phyloP scores from a whole-genome alignment of 35 echinoderm and acorn worm species.

The Apostichopus californicus region DNA sequence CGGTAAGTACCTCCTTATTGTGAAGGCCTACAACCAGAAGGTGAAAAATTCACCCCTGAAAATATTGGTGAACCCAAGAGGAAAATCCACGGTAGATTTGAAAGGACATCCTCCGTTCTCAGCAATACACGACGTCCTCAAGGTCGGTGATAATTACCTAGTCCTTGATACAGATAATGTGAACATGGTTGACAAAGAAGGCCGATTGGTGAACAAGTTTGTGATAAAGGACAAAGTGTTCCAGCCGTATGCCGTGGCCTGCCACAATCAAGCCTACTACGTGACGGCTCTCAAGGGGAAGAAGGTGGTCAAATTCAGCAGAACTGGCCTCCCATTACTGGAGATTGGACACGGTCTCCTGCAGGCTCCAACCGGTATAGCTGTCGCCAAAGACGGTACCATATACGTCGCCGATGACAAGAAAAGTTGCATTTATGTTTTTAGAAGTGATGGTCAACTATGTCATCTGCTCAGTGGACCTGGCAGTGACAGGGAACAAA shows the following conservation, averaged over 20 bases:
- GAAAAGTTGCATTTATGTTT: conserved; percentile 55
- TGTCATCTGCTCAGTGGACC: conserved; percentile 27
- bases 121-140: conserved; percentile 15
- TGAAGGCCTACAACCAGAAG: conserved; percentile 15
- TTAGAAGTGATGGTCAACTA: conserved; percentile 51
- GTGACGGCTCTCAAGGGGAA: conserved; percentile 58
- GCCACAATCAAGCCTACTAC: conserved; percentile 52
- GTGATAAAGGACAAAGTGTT: conserved; percentile 50
- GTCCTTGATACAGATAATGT: neutral
- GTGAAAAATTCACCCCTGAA: conserved; percentile 54
- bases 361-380: conserved; percentile 59
- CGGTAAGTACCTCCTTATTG: conserved; percentile 33
- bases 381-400: conserved; percentile 37
- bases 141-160: conserved; percentile 43
- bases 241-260: conserved; percentile 63
- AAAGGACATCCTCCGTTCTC: conserved; percentile 16
- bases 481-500: conserved; percentile 32
- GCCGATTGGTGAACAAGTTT: conserved; percentile 55
- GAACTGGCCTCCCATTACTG: conserved; percentile 24
- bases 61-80: conserved; percentile 30
- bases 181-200: conserved; percentile 27
- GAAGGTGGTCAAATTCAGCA: conserved; percentile 65
- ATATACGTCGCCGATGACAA: conserved; percentile 65
- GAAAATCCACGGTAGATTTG: conserved; percentile 21
- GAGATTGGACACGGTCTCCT: conserved; percentile 50